Evolutionary conservation across 2,113 vertebrate species (phyloP).

Genomic region (Cololabis saira): DNA sequence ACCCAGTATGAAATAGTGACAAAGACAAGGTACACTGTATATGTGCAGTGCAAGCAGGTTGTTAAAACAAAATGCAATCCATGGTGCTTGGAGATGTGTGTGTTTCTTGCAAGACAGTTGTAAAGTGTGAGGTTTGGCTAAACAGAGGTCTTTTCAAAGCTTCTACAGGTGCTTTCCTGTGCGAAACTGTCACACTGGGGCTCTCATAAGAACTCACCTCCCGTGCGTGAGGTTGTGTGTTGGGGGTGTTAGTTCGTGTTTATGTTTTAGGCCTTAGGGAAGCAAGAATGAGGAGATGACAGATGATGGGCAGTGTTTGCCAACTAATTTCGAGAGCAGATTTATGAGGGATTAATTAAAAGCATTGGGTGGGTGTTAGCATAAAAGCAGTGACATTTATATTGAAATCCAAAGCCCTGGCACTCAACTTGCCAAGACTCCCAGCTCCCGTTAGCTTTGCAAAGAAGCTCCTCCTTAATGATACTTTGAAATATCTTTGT

Average conservation of each 20-base stretch:
- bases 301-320: conserved; percentile 46
- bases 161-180: conserved; percentile 24
- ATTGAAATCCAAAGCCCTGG: conserved; percentile 41
- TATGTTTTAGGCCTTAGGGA: no score
- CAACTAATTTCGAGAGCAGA: conserved; percentile 46
- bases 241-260: no score
- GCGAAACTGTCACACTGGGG: no score
- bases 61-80: conserved; percentile 44
- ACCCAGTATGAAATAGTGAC: no score
- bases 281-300: conserved; percentile 10
- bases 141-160: conserved; percentile 53
- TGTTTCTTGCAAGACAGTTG: conserved; percentile 4
- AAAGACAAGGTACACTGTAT: no score
- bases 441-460: no score
- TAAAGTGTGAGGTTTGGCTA: conserved; percentile 40
- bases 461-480: background rate
- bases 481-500: background rate
- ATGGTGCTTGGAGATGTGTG: conserved; percentile 33
- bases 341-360: conserved; percentile 36
- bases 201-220: background rate
- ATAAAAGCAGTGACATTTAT: conserved; percentile 42
- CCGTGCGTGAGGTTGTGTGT: no score
- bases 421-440: conserved; percentile 5
- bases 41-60: conserved; percentile 7
- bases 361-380: conserved; percentile 4